Base-by-base conservation (phyloP, 2,113 vertebrate genomes). In the Etheostoma cragini region DNA sequence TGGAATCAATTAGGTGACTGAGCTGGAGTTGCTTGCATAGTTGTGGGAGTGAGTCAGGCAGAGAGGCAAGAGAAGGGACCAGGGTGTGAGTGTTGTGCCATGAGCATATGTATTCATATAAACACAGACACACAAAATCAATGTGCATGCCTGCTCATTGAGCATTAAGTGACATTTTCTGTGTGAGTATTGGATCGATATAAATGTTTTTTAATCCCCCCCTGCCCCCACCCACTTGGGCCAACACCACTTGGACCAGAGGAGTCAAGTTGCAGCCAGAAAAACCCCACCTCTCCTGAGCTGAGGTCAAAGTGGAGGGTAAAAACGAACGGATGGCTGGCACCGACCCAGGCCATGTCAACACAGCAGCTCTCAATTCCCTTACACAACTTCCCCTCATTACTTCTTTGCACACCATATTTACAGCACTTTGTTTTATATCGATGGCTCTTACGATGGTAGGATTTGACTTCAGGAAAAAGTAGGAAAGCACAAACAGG, bases 1-100 rank as follows among this genome's bases (percentile, higher is more conserved):
- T 94, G 94, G 94, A 94, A 91, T 93, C 92, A 94, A 94, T 94
- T 94, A 94, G 80, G 86, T 77, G 86, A 91, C 88, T 88, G 90
- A 91, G 92, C 83, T 71, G 66, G 76, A 93, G 92, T 84, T 90
- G 84, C 90, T 91, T 88, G 82, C 94, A 94, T 94, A 94, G 74
- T 91, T 94, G 85, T 91, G 90, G 87, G 88, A 77, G 84, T 93
- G 93, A 94, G 94, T 94, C 92, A 94, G 88, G 83, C 84, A 13
- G 52, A 82, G 74, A 88, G 80, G 84, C 80, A 87, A 52, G 63
- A 80, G 71, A 80, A 87, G 81, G 73, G 81, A 89, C 86, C 65
- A 33, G 80, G 82, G 81, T 81, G 88, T 88, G 81, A 78, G 80
- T 38, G 70, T 63, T 83, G 82, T 85, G 79, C 89, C 83, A 78